Evolutionary conservation across 2,797 vertebrate species (phyloP).

Genomic region (Fratercula arctica): DNA sequence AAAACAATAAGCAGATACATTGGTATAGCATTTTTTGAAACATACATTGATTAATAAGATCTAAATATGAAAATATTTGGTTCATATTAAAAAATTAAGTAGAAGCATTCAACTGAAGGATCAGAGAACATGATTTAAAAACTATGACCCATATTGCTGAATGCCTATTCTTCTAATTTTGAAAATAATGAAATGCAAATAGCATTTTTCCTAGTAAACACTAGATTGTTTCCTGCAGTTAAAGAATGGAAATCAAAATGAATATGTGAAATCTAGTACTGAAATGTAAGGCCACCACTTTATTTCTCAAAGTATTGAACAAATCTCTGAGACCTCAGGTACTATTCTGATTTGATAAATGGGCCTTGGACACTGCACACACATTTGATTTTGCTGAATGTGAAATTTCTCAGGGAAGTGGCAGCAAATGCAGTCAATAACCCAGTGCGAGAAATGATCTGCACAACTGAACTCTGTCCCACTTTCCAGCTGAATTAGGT

Average conservation of each 20-base stretch:
- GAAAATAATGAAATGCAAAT: background rate
- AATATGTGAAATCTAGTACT: background rate
- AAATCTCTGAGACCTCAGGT: background rate
- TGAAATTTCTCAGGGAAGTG: background rate
- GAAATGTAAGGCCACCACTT: background rate
- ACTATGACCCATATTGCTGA: background rate
- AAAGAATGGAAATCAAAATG: background rate
- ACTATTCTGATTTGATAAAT: background rate
- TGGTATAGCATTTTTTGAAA: background rate
- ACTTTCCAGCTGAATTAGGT: constrained; percentile 43
- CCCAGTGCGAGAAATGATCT: background rate
- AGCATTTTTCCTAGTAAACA: background rate
- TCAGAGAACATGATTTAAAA: background rate
- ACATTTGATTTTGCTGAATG: background rate
- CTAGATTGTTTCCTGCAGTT: background rate
- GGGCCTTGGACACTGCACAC: background rate
- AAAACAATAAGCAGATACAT: background rate
- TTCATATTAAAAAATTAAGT: background rate
- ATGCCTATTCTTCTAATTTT: background rate
- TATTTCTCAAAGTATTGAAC: background rate
- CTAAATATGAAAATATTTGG: background rate
- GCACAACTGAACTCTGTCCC: constrained; percentile 53
- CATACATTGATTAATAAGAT: background rate
- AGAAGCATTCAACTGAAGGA: background rate
- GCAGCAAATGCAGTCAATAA: background rate